These are phyloP conservation scores for Tauraco erythrolophus DNA, from an alignment of 2,113 vertebrate genomes.

Conservation along the genomic window DNA sequence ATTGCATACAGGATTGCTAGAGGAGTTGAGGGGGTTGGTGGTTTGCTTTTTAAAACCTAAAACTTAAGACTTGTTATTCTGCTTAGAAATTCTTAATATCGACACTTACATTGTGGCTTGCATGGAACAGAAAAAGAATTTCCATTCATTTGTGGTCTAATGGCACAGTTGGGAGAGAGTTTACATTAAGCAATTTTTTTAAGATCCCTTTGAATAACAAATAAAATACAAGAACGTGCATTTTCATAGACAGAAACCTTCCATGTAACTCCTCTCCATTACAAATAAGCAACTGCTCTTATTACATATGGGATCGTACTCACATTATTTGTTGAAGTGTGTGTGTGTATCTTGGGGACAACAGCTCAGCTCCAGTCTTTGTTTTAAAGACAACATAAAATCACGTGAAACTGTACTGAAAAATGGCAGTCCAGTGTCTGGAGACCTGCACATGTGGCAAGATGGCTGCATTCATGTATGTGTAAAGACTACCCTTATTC, in stretches of 20 bases:
- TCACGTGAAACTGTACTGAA: not conserved
- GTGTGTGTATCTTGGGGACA: not conserved
- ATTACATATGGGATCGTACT: not conserved
- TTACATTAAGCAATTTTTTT: not conserved
- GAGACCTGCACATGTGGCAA: fast-evolving
- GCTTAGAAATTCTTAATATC: not conserved
- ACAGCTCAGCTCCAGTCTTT: not conserved
- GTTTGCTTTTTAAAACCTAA: not conserved
- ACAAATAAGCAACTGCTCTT: not conserved
- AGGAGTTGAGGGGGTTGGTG: not conserved
- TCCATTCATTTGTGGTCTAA: not conserved
- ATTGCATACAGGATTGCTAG: not conserved
- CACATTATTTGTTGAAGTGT: not conserved
- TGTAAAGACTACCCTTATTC: not conserved
- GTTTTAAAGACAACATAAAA: not conserved
- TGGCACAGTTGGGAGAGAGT: not conserved
- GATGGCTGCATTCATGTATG: not conserved
- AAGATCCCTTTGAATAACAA: constrained; percentile 21
- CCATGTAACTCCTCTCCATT: not conserved
- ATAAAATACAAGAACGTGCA: not conserved
- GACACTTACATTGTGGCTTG: not conserved
- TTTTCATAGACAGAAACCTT: not conserved
- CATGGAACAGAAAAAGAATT: constrained; percentile 4
- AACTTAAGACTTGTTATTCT: not conserved
- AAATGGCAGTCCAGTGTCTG: not conserved